phyloP scores from a whole-genome alignment of 2,888 invertebrate genomes.

The Scelioninae gen. 1 region DNA sequence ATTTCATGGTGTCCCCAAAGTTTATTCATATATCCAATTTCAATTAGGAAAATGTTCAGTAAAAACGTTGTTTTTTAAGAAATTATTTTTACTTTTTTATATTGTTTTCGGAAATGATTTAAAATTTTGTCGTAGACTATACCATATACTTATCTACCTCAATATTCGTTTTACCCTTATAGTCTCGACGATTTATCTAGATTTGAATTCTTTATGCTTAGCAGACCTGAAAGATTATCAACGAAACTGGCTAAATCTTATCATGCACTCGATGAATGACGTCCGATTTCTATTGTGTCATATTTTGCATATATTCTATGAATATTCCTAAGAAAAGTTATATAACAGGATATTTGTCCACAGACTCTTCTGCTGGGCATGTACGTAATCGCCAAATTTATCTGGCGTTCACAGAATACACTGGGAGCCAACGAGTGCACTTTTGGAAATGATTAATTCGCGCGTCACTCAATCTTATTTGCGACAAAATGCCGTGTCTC shows the following conservation, averaged over 20 bases:
- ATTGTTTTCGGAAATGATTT: not conserved
- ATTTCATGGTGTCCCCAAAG: too few relatives aligned
- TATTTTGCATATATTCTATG: slow-evolving; percentile 36
- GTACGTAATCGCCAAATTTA: slow-evolving; percentile 49
- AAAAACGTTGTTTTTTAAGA: too few relatives aligned
- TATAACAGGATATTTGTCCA: slow-evolving; percentile 30
- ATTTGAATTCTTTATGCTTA: slow-evolving; percentile 29
- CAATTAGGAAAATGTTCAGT: too few relatives aligned
- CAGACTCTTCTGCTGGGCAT: not conserved
- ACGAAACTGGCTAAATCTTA: slow-evolving; percentile 23
- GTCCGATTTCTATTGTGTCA: slow-evolving; percentile 3
- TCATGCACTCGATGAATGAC: slow-evolving; percentile 22
- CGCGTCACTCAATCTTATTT: slow-evolving; percentile 34
- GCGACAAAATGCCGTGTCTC: slow-evolving; percentile 2
- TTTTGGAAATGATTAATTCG: slow-evolving; percentile 54
- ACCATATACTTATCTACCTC: slow-evolving; percentile 1
- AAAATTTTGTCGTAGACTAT: not conserved
- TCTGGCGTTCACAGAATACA: slow-evolving; percentile 31
- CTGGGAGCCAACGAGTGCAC: slow-evolving; percentile 31
- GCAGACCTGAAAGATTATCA: slow-evolving; percentile 17
- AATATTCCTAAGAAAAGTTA: slow-evolving; percentile 20
- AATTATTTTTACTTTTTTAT: too few relatives aligned
- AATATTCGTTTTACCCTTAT: slow-evolving; percentile 13
- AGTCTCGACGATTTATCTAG: slow-evolving; percentile 19
- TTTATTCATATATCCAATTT: too few relatives aligned